Percentiles rank a stretch among this genome's conserved stretches.
These are phyloP conservation scores for Rhinoderma darwinii DNA, from an alignment of 2,113 vertebrate species.

Conservation along the genomic window DNA sequence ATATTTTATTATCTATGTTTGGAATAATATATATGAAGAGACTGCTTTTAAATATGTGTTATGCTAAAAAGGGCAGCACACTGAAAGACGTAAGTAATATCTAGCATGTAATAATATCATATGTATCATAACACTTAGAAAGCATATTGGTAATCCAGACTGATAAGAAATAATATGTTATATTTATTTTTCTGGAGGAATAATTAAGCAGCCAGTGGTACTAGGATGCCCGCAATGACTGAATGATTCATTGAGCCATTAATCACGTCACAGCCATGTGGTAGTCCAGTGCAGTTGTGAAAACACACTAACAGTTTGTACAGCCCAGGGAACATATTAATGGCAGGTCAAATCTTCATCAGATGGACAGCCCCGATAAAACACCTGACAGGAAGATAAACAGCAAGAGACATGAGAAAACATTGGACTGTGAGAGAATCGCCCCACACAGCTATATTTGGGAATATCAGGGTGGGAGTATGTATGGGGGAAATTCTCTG, in stretches of 20 bases:
- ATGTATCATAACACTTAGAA: too few species aligned
- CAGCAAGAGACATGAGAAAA: slow-evolving; percentile 44
- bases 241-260: slow-evolving; percentile 70
- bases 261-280: slow-evolving; percentile 66
- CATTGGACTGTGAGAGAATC: slow-evolving; percentile 55
- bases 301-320: slow-evolving; percentile 70
- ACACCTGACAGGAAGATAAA: slow-evolving; percentile 64
- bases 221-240: slow-evolving; percentile 62
- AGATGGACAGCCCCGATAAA: slow-evolving; percentile 60
- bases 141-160: neutral
- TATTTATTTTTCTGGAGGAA: slow-evolving; percentile 9
- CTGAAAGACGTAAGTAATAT: neutral
- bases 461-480: slow-evolving; percentile 8
- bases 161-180: neutral
- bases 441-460: neutral
- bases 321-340: slow-evolving; percentile 49
- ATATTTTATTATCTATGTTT: too few species aligned
- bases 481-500: too few species aligned
- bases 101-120: neutral
- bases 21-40: too few species aligned
- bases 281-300: slow-evolving; percentile 72
- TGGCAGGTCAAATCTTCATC: slow-evolving; percentile 62
- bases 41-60: neutral
- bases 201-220: neutral
- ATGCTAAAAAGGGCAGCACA: neutral